These are phyloP conservation scores for Kryphioiulus occultus DNA, from an alignment of 2,888 invertebrate genomes.

Conservation along the genomic window DNA sequence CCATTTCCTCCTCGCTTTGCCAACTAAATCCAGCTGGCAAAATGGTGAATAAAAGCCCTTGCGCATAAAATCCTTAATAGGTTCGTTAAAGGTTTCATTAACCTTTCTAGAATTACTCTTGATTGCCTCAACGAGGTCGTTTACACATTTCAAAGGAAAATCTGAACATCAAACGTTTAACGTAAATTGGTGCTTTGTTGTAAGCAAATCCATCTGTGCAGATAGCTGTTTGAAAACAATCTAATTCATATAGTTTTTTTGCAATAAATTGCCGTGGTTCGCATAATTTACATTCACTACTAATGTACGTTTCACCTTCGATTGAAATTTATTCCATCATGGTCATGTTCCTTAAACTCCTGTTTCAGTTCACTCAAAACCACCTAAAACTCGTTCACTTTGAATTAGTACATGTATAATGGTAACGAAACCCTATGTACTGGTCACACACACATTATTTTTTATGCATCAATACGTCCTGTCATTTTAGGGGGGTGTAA, in stretches of 20 bases:
- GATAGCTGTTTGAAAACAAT: background rate
- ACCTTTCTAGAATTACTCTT: background rate
- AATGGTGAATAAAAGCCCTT: background rate
- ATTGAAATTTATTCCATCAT: no score
- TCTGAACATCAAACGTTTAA: conserved; percentile 20
- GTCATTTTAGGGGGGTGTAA: background rate
- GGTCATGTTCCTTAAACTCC: no score
- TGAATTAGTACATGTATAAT: no score
- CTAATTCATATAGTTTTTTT: no score
- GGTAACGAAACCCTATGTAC: no score
- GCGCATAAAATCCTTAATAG: conserved; percentile 30
- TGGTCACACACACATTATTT: background rate
- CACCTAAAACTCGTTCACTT: no score
- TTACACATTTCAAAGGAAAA: background rate
- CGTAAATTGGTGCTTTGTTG: background rate
- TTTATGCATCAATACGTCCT: background rate
- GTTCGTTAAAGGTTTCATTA: conserved; percentile 28
- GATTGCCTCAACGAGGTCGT: conserved; percentile 11
- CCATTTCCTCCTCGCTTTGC: background rate
- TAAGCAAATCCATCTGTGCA: background rate
- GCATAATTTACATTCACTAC: no score
- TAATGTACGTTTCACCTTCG: no score
- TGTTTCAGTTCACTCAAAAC: no score
- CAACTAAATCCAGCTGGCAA: conserved; percentile 22
- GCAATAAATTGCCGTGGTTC: no score